Evolutionary conservation across 2,113 vertebrate genomes (phyloP), one percentile per base, ranked within the genome.

Genomic region (Anas platyrhynchos): DNA sequence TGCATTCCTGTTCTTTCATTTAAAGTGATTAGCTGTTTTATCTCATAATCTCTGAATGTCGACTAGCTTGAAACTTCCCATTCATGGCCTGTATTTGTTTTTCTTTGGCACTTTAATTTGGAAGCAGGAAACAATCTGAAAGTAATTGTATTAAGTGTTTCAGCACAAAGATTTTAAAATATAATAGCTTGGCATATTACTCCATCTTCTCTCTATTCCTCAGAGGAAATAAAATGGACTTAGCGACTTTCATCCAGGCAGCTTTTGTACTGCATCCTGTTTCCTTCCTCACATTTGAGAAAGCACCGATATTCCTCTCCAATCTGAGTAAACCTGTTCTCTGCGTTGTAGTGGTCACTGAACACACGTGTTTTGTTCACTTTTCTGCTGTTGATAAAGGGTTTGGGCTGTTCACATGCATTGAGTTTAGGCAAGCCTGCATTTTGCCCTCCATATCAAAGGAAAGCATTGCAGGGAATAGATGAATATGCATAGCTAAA

Each of bases 41-140:
- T 86, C 91, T 94, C 72, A 68, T 43, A 52, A 92, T 95, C 43
- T 74, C 52, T 52, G 66, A 71, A 59, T 11, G 11, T 7, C 54
- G 74, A 31, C 26, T 71, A 77, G 56, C 76, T 77, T 91, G 44
- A 78, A 76, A 73, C 59, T 93, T 91, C n/a, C 69, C 54, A 44
- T 83, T 91, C 1, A 1, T 54, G 55, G 32, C 55, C 84, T 89
- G 32, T 76, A 50, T 83, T 89, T 94, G 48, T 63, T 96, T 97
- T 96, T 96, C 73, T 74, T 96, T 94, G 92, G 71, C 2, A 23
- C 78, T 81, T 94, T 82, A 32, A 36, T 88, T 84, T 86, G 65
- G 95, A 96, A 96, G 93, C 94, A 97, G 94, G 92, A 98, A 98
- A 95, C 95, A 92, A 94, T 96, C 84, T 77, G 76, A 95, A 94